Base-by-base conservation (phyloP, 2,888 invertebrate species). In the Apamea monoglypha region DNA sequence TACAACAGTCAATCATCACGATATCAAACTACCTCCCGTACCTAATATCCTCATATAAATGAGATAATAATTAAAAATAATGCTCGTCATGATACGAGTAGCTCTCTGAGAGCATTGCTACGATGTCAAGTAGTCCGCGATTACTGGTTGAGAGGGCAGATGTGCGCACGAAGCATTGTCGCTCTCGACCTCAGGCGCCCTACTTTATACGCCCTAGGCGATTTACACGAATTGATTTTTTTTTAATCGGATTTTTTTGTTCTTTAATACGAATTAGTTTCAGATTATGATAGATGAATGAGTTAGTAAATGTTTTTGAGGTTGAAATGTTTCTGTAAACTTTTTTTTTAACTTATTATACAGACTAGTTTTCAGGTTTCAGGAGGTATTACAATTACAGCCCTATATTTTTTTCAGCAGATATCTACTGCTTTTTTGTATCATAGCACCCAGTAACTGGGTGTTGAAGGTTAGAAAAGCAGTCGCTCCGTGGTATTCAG, bases 131-230 rank as follows among this genome's bases (percentile, higher is more conserved):
- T 82, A 89, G 90, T 86, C 88, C 85, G 89, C 87, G 91, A 92
- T 91, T 89, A 85, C 84, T 81, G 87, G 82, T 80, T 81, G 85
- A 90, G 92, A 86, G 91, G 91, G 87, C 88, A 92, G 91, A 93
- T 93, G 90, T 93, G 92, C 93, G 90, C 90, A 91, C 91, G 91
- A 91, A 90, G 92, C 92, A 92, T 91, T 92, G 92, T 91, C 89
- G 86, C 90, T 89, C 92, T 93, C 92, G 92, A 92, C 94, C 91
- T 82, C 88, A 64, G 74, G 82, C 92, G 94, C 93, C 94, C 94
- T 88, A 94, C 81, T 94, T 94, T 88, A 88, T 84, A 86, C 88
- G 89, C 88, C 89, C 82, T 90, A 90, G 87, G 80, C 87, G 86
- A 91, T 90, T 91, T 91, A 91, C 89, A 90, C 85, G 85, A 87